phyloP scores from a whole-genome alignment of 2,888 invertebrate genomes.

The Tetrapedia diversipes region DNA sequence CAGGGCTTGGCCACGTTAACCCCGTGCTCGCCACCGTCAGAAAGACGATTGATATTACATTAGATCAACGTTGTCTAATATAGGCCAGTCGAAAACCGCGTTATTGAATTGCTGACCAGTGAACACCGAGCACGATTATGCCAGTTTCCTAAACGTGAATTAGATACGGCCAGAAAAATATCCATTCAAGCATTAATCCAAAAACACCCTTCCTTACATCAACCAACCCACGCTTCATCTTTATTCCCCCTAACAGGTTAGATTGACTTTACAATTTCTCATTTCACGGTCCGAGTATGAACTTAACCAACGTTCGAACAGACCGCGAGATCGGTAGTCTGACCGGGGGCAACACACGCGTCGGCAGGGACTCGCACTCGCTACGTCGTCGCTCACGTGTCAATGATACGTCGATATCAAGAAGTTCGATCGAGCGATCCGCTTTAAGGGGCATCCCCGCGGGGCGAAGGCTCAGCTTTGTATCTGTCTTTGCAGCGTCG shows the following conservation, averaged over 20 bases:
- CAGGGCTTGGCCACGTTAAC: constrained; percentile 76
- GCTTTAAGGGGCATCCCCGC: constrained; percentile 28
- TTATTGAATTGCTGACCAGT: constrained; percentile 63
- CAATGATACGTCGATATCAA: constrained; percentile 51
- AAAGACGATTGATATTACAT: constrained; percentile 75
- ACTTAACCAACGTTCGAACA: constrained; percentile 17
- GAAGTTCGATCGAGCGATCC: constrained; percentile 52
- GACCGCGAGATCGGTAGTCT: not conserved
- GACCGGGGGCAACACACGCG: constrained; percentile 33
- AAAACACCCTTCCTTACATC: not conserved
- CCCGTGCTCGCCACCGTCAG: constrained; percentile 64
- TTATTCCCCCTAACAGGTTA: constrained; percentile 19
- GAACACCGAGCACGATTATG: constrained; percentile 51
- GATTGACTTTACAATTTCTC: constrained; percentile 47
- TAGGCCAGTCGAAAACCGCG: constrained; percentile 61
- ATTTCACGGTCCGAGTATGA: constrained; percentile 49
- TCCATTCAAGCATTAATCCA: not conserved
- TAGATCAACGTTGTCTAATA: constrained; percentile 68
- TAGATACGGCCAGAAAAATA: not conserved
- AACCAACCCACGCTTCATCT: not conserved
- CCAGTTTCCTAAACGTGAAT: constrained; percentile 9
- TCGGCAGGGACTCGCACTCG: not conserved
- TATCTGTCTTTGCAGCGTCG: constrained; percentile 25
- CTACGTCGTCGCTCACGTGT: constrained; percentile 38
- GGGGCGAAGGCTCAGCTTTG: constrained; percentile 8